These are phyloP conservation scores for Microhierax caerulescens DNA, from an alignment of 2,797 vertebrate genomes.

Conservation along the genomic window DNA sequence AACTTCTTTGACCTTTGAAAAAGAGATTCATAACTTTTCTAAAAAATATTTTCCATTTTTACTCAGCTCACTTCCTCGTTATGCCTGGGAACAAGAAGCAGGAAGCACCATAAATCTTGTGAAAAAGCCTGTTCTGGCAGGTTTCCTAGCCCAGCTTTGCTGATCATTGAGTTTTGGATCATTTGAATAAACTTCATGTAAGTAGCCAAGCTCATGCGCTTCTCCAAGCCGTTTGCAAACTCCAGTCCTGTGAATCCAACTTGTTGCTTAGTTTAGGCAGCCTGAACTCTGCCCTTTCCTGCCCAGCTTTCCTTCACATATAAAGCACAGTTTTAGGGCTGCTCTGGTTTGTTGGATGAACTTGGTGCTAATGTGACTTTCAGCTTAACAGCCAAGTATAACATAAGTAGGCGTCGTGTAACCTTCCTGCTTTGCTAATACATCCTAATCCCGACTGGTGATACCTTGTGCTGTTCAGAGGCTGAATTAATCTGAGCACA, in stretches of 20 bases:
- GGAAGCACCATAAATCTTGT: constrained; percentile 60
- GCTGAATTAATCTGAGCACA: background rate
- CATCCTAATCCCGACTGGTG: constrained; percentile 24
- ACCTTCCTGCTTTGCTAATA: constrained; percentile 10
- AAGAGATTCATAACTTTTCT: constrained; percentile 5
- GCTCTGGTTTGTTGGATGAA: constrained; percentile 9
- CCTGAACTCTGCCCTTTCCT: constrained; percentile 11
- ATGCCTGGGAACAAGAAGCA: constrained; percentile 51
- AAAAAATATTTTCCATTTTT: constrained; percentile 52
- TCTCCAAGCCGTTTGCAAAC: constrained; percentile 16
- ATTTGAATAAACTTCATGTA: constrained; percentile 1
- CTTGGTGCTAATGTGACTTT: constrained; percentile 12
- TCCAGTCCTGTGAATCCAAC: background rate
- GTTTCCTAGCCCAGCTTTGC: constrained; percentile 51
- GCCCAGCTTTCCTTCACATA: background rate
- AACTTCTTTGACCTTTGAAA: constrained; percentile 30
- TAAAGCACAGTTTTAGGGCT: background rate
- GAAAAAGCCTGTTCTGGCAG: constrained; percentile 44
- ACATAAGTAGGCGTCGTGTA: background rate
- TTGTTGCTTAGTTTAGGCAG: background rate
- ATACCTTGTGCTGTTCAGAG: background rate
- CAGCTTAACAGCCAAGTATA: constrained; percentile 32
- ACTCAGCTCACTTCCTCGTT: constrained; percentile 34
- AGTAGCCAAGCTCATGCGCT: constrained; percentile 1
- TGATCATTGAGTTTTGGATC: constrained; percentile 39